A percentile compares a stretch with the other conserved stretches of the same genome.
These are phyloP conservation scores for Ceraclea dissimilis DNA, from an alignment of 2,888 invertebrate genomes.

Conservation along the genomic window DNA sequence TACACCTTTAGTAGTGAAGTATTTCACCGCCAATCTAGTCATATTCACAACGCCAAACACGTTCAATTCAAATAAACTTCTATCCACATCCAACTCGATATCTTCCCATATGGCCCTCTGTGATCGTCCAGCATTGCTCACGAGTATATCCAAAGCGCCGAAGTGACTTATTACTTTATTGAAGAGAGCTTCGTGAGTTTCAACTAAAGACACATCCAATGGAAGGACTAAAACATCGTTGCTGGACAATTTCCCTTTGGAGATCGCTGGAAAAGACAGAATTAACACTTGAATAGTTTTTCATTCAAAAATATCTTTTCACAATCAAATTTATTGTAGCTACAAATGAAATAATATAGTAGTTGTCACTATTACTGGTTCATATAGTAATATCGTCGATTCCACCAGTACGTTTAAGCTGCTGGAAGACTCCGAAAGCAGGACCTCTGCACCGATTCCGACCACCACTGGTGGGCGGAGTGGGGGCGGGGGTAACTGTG, in stretches of 20 bases:
- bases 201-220: conserved; percentile 57
- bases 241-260: conserved; percentile 39
- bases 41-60: conserved; percentile 66
- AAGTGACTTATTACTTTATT: conserved; percentile 58
- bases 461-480: too few species aligned
- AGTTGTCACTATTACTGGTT: too few species aligned
- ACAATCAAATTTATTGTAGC: too few species aligned
- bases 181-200: conserved; percentile 53
- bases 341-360: too few species aligned
- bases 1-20: conserved; percentile 45
- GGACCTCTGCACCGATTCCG: too few species aligned
- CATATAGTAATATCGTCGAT: too few species aligned
- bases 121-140: conserved; percentile 76
- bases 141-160: conserved; percentile 64
- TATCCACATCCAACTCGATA: conserved; percentile 63
- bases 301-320: too few species aligned
- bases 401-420: too few species aligned
- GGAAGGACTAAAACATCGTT: conserved; percentile 61
- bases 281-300: too few species aligned
- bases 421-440: too few species aligned
- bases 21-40: conserved; percentile 58
- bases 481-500: too few species aligned
- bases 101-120: conserved; percentile 68
- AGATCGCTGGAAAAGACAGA: conserved; percentile 31
- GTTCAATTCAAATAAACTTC: conserved; percentile 67